phyloP scores from a whole-genome alignment of 2,888 invertebrate genomes.

The Anorthoa munda region DNA sequence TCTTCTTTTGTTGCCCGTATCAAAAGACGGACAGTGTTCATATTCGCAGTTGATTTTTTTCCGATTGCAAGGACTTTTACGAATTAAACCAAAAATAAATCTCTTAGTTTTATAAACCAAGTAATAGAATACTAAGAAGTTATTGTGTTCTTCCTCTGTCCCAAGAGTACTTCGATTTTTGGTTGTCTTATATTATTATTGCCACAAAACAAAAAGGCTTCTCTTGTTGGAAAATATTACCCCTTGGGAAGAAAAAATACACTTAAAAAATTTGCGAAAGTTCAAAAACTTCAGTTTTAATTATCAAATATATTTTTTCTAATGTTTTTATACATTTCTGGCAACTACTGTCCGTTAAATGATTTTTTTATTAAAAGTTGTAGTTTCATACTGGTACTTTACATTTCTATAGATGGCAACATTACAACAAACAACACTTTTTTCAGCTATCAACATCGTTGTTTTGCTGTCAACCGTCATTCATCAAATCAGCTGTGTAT shows the following conservation, averaged over 20 bases:
- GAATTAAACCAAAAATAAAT: slow-evolving; percentile 4
- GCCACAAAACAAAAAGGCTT: slow-evolving; percentile 3
- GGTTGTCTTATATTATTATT: slow-evolving; percentile 4
- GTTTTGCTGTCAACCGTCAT: slow-evolving; percentile 86
- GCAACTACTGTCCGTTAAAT: fast-evolving
- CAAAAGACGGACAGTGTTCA: slow-evolving; percentile 42
- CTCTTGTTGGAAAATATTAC: slow-evolving; percentile 7
- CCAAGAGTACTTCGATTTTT: neutral
- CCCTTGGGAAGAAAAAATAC: neutral
- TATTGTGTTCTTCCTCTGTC: neutral
- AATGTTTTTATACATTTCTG: fast-evolving
- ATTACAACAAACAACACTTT: slow-evolving; percentile 46
- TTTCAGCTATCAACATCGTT: slow-evolving; percentile 74
- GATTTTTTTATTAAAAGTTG: neutral
- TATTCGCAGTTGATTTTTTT: neutral
- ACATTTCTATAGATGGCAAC: slow-evolving; percentile 55
- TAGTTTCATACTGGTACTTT: slow-evolving; percentile 19
- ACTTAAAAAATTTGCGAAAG: neutral
- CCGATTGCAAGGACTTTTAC: neutral
- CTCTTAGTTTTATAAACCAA: slow-evolving; percentile 4
- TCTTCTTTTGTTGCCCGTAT: slow-evolving; percentile 60
- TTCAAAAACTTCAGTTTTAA: neutral
- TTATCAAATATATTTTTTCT: fast-evolving
- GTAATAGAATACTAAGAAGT: neutral
- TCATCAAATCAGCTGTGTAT: slow-evolving; percentile 90